Evolutionary conservation across 2,888 invertebrate species (phyloP), one percentile per base, ranked within the genome.

Genomic region (Atethmia centrago): DNA sequence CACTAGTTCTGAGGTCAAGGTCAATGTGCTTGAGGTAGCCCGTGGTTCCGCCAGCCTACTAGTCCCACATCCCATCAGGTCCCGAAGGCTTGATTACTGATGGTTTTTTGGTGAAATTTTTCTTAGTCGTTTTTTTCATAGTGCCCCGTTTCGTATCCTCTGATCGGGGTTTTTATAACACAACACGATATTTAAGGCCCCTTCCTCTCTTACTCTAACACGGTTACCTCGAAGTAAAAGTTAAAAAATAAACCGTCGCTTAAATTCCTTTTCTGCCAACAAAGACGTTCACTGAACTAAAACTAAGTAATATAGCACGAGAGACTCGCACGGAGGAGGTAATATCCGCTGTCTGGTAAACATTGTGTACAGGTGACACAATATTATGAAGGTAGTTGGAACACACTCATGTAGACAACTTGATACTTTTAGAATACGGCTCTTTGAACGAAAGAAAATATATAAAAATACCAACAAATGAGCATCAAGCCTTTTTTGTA

Each of bases 291-390:
- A 36, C 12, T 61, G 42, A 51, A 31, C 42, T 40, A 72, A 61
- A 61, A 25, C 31, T 42, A 74, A 74, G 25, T 51, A 25, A 59
- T 42, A 8, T 9, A 74, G 49, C 25, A 7, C 1, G 19, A 21
- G 25, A 51, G 49, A 21, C n/a, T 59, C 42, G 14, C 61, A 31
- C 10, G n/a, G 21, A 31, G 49, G n/a, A 59, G 31, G 61, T 61
- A 72, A 72, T 72, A 74, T 72, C 72, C 72, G 51, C 8, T 12
- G 74, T 74, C 31, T 74, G 49, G 51, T 74, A 61, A 72, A 72
- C 42, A 72, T 51, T 51, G 74, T 21, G 8, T 51, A 12, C 74
- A 61, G 74, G 61, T 72, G 74, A 74, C 49, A 74, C 58, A 51
- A 16, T 25, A 42, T 74, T 21, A 45, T 51, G 49, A 74, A 3